Evolutionary conservation across 1,140 invertebrate genomes (phyloP).

Genomic region (Cepaea nemoralis): DNA sequence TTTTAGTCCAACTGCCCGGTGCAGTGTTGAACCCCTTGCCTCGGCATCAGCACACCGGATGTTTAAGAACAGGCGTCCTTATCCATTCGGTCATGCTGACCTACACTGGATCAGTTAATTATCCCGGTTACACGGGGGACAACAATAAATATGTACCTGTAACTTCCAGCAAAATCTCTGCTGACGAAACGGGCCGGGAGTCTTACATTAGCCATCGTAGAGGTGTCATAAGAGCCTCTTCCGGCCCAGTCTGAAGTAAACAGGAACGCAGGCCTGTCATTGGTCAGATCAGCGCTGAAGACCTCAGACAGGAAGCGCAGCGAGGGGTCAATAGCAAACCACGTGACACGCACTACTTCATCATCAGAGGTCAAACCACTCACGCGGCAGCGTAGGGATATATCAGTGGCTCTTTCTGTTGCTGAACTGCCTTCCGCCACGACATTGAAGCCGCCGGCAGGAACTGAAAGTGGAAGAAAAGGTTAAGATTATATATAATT

Average conservation of each 20-base stretch:
- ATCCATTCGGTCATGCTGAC: no score
- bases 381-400: conserved; percentile 14
- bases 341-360: conserved; percentile 30
- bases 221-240: background rate
- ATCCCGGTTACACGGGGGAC: background rate
- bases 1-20: no score
- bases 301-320: background rate
- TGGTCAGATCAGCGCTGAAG: conserved; percentile 21
- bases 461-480: conserved; percentile 15
- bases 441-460: background rate
- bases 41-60: no score
- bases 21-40: no score
- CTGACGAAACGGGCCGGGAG: conserved; percentile 16
- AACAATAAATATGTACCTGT: conserved; percentile 31
- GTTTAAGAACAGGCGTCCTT: no score
- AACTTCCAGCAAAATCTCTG: background rate
- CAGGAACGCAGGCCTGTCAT: background rate
- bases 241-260: conserved; percentile 24
- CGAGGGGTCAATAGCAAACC: background rate
- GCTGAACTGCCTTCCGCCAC: conserved; percentile 13
- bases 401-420: background rate
- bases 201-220: background rate
- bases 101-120: background rate
- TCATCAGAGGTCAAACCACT: background rate
- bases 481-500: background rate